Evolutionary conservation across 1,140 invertebrate species (phyloP).

Genomic region (Paralvinella palmiformis): DNA sequence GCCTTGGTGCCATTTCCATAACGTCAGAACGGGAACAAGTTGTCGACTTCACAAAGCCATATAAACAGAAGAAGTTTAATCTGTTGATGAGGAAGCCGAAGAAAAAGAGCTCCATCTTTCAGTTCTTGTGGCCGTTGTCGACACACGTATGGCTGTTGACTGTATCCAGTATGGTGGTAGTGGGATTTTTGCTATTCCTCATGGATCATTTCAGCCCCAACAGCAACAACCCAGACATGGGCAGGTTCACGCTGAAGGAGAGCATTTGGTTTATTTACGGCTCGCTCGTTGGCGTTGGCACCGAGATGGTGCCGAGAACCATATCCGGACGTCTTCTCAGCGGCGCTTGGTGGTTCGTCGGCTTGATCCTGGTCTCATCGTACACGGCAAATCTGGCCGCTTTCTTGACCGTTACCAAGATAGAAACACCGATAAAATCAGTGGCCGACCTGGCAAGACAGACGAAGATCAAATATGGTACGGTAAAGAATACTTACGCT

Average conservation of each 20-base stretch:
- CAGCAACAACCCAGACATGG: conserved; percentile 66
- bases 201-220: conserved; percentile 83
- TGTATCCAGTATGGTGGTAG: conserved; percentile 57
- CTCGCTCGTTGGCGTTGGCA: conserved; percentile 38
- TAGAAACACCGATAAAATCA: conserved; percentile 48
- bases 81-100: conserved; percentile 12
- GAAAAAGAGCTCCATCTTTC: conserved; percentile 57
- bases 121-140: conserved; percentile 92
- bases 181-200: conserved; percentile 84
- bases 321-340: conserved; percentile 42
- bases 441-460: conserved; percentile 47
- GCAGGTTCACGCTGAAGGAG: conserved; percentile 39
- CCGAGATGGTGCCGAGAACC: conserved; percentile 32
- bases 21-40: conserved; percentile 19
- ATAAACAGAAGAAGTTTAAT: conserved; percentile 15
- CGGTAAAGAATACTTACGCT: conserved; percentile 40
- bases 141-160: conserved; percentile 58
- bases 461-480: conserved; percentile 47
- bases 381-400: conserved; percentile 51
- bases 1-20: conserved; percentile 19
- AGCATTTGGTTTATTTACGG: conserved; percentile 49
- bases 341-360: conserved; percentile 50
- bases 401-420: conserved; percentile 49
- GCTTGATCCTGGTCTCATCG: conserved; percentile 48
- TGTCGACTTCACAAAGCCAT: conserved; percentile 23